Evolutionary conservation across 2,888 invertebrate genomes (phyloP).

Genomic region (Drosophila nigricruria): DNA sequence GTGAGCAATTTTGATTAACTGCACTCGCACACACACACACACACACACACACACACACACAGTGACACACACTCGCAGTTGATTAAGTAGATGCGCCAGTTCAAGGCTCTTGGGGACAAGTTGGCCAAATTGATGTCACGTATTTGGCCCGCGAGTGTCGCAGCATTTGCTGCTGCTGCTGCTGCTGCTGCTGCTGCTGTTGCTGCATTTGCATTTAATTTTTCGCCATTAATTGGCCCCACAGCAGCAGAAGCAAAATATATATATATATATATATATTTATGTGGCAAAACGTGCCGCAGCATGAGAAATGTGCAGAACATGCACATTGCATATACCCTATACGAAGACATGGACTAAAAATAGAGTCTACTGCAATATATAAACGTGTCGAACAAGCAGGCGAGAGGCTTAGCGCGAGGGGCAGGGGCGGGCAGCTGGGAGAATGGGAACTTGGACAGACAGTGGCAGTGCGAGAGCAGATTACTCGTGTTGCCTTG

Average conservation of each 20-base stretch:
- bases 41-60: slow-evolving; percentile 4
- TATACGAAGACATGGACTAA: slow-evolving; percentile 40
- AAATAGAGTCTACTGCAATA: slow-evolving; percentile 54
- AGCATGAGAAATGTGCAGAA: slow-evolving; percentile 31
- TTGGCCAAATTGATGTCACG: slow-evolving; percentile 59
- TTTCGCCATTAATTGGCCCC: slow-evolving; percentile 58
- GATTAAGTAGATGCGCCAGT: slow-evolving; percentile 40
- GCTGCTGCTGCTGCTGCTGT: background rate
- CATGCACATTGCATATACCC: slow-evolving; percentile 22
- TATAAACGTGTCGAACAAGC: slow-evolving; percentile 45
- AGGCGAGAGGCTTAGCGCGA: slow-evolving; percentile 15
- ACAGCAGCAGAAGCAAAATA: slow-evolving; percentile 33
- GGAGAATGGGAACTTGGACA: slow-evolving; percentile 6
- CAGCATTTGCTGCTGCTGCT: slow-evolving; percentile 20
- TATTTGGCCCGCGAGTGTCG: slow-evolving; percentile 38
- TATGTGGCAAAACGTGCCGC: slow-evolving; percentile 29
- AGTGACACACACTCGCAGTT: slow-evolving; percentile 7
- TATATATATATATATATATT: background rate
- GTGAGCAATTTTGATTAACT: slow-evolving; percentile 39
- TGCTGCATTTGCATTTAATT: slow-evolving; percentile 50
- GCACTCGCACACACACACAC: slow-evolving; percentile 8
- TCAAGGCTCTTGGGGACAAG: slow-evolving; percentile 42
- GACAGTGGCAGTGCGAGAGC: slow-evolving; percentile 20
- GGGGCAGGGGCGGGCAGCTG: background rate
- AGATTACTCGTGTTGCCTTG: slow-evolving; percentile 58